Conservation (phyloP, 1,140 invertebrate species). For the Eriosoma lanigerum region DNA sequence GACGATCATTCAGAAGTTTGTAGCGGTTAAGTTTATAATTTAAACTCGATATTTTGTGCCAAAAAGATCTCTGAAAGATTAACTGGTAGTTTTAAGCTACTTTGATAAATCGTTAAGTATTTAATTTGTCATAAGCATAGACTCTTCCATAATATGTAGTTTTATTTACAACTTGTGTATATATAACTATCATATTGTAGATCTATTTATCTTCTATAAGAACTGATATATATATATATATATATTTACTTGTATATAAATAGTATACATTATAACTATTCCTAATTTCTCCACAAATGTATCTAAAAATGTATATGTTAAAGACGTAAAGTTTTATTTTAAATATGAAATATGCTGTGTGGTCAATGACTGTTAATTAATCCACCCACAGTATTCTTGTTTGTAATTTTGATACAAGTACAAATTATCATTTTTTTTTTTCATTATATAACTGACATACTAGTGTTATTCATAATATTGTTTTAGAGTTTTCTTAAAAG, state of each 20-base stretch:
- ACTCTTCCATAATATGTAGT: background rate
- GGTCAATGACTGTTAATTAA: constrained; percentile 31
- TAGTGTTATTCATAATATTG: background rate
- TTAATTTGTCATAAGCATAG: background rate
- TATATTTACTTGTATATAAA: background rate
- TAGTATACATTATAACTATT: constrained; percentile 4
- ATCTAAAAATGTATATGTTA: background rate
- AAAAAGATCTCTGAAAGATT: constrained; percentile 47
- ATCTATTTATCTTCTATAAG: background rate
- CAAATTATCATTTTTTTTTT: constrained; percentile 6
- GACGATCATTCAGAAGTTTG: constrained; percentile 81
- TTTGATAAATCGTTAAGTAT: background rate
- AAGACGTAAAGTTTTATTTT: background rate
- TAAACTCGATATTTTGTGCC: background rate
- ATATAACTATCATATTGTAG: background rate
- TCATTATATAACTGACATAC: background rate
- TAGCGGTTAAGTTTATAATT: constrained; percentile 63
- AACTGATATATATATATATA: constrained; percentile 24
- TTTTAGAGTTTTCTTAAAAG: background rate
- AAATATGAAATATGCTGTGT: background rate
- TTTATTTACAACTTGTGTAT: background rate
- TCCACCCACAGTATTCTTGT: constrained; percentile 2
- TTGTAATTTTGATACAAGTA: constrained; percentile 11
- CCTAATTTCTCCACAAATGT: background rate
- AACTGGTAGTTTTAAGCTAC: background rate